These are phyloP conservation scores for Halesus radiatus DNA, from an alignment of 1,140 invertebrate genomes.

Conservation along the genomic window DNA sequence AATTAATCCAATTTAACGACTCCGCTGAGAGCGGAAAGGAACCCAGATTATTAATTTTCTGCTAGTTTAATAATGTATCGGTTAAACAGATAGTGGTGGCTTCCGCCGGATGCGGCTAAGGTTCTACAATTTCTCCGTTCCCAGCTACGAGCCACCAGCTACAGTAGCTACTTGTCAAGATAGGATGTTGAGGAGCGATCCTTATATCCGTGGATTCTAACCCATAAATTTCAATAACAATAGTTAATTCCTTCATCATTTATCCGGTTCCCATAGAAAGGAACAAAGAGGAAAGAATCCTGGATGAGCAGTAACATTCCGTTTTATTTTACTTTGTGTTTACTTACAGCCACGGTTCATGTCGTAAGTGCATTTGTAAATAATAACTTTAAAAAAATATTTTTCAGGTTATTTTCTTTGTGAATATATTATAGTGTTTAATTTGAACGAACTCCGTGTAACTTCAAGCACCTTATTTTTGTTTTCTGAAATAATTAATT, in stretches of 20 bases:
- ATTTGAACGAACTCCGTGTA: too few relatives aligned
- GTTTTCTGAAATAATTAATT: too few relatives aligned
- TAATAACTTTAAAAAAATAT: too few relatives aligned
- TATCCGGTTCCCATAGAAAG: slow-evolving; percentile 44
- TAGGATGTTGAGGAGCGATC: slow-evolving; percentile 33
- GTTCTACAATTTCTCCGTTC: background rate
- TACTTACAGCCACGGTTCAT: too few relatives aligned
- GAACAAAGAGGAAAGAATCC: too few relatives aligned
- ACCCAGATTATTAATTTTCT: slow-evolving; percentile 20
- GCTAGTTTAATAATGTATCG: slow-evolving; percentile 12
- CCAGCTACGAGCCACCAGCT: background rate
- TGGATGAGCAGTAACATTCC: too few relatives aligned
- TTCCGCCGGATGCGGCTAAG: slow-evolving; percentile 28
- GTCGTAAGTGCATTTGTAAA: too few relatives aligned
- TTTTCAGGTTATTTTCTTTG: too few relatives aligned
- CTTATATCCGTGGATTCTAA: slow-evolving; percentile 49
- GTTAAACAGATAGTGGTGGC: slow-evolving; percentile 17
- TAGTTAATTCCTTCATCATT: slow-evolving; percentile 53
- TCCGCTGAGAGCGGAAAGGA: background rate
- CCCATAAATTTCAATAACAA: slow-evolving; percentile 54
- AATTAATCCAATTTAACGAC: slow-evolving; percentile 31
- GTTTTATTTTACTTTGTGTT: too few relatives aligned
- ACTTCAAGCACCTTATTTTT: too few relatives aligned
- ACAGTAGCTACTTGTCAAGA: background rate
- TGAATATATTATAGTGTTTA: too few relatives aligned